These are phyloP conservation scores for Phaethon lepturus DNA, from an alignment of 2,113 vertebrate genomes.

Conservation along the genomic window DNA sequence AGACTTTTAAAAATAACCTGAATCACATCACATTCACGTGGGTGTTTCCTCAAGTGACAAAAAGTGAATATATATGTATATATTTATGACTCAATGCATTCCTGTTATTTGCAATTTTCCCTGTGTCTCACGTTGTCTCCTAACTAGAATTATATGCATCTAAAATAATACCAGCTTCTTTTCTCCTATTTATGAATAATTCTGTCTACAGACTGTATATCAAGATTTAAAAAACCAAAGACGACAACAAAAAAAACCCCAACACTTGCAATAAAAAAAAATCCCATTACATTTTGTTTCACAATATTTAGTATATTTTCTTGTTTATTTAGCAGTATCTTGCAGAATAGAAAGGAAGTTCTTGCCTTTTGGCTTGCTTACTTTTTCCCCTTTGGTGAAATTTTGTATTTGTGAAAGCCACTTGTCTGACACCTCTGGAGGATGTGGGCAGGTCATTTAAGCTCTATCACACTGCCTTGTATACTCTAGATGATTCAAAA, in stretches of 20 bases:
- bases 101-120: not conserved
- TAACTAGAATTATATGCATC: not conserved
- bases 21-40: accelerated
- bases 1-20: not conserved
- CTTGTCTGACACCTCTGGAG: not conserved
- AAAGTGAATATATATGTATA: not conserved
- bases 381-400: not conserved
- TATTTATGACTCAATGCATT: not conserved
- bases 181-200: not conserved
- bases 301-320: not conserved
- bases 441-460: not conserved
- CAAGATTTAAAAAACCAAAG: not conserved
- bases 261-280: not conserved
- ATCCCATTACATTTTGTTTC: not conserved
- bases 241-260: not conserved
- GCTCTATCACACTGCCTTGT: not conserved
- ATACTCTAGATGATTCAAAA: not conserved
- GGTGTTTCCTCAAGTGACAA: not conserved
- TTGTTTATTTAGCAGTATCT: not conserved
- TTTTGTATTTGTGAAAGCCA: not conserved
- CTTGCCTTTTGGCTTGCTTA: not conserved
- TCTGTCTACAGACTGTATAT: not conserved
- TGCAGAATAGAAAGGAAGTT: not conserved
- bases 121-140: not conserved
- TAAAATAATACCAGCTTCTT: not conserved